Percentiles rank a stretch among this genome's conserved stretches.
phyloP scores from a whole-genome alignment of 2,888 invertebrate genomes.

The Pristionchus mayeri region DNA sequence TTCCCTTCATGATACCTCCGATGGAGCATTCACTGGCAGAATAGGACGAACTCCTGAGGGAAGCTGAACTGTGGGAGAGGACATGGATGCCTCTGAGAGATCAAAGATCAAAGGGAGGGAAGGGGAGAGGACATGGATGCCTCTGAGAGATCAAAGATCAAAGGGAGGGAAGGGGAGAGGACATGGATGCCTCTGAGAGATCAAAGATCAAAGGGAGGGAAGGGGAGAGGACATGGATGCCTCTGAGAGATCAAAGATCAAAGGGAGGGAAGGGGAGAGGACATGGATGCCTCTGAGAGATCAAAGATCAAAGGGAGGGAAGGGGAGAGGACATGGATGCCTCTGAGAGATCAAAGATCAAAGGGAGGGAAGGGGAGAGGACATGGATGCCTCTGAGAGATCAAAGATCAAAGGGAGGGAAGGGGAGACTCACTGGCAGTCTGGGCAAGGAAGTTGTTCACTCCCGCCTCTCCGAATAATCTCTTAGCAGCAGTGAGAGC shows the following conservation, averaged over 20 bases:
- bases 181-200: too few relatives aligned
- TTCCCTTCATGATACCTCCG: slow-evolving; percentile 24
- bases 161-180: background rate
- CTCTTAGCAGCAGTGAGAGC: slow-evolving; percentile 39
- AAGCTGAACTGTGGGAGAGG: background rate
- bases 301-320: slow-evolving; percentile 44
- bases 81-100: background rate
- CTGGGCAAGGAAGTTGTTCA: slow-evolving; percentile 28
- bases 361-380: slow-evolving; percentile 22
- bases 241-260: slow-evolving; percentile 39
- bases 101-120: background rate
- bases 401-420: slow-evolving; percentile 1
- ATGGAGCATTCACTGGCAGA: slow-evolving; percentile 47
- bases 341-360: slow-evolving; percentile 38
- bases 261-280: background rate
- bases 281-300: background rate
- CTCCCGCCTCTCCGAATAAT: slow-evolving; percentile 41
- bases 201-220: background rate
- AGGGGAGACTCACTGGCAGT: background rate
- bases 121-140: too few relatives aligned
- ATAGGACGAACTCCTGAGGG: slow-evolving; percentile 46
- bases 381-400: background rate
- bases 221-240: background rate
- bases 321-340: background rate
- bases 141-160: too few relatives aligned